Evolutionary conservation across 2,113 vertebrate species (phyloP).

Genomic region (Tretioscincus oriximinensis): DNA sequence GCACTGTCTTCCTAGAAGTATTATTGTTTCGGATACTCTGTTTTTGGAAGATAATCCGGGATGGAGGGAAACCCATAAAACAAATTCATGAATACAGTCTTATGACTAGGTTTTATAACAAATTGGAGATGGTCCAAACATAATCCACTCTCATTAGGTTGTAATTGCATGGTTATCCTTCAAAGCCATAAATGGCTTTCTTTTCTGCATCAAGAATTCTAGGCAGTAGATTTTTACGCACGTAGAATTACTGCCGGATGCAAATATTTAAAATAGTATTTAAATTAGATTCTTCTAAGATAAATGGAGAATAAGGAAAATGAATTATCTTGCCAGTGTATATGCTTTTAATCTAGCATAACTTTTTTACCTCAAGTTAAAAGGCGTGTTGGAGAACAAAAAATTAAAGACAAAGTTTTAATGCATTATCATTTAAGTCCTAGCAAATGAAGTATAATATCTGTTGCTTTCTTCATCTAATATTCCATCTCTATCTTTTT

Average conservation of each 20-base stretch:
- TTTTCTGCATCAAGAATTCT: slow-evolving; percentile 16
- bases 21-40: slow-evolving; percentile 21
- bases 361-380: slow-evolving; percentile 21
- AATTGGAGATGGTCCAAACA: slow-evolving; percentile 25
- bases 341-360: neutral
- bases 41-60: slow-evolving; percentile 7
- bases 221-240: neutral
- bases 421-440: slow-evolving; percentile 18
- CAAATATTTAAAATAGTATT: neutral
- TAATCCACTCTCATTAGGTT: neutral
- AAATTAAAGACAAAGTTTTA: slow-evolving; percentile 39
- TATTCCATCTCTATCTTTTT: slow-evolving; percentile 20
- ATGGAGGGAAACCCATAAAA: neutral
- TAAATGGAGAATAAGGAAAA: accelerated
- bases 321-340: neutral
- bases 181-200: slow-evolving; percentile 8
- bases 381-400: slow-evolving; percentile 13
- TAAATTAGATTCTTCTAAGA: slow-evolving; percentile 25
- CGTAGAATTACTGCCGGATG: neutral
- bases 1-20: neutral
- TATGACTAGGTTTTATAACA: slow-evolving; percentile 1
- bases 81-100: neutral
- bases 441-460: neutral
- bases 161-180: slow-evolving; percentile 17
- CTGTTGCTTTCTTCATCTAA: slow-evolving; percentile 6